Evolutionary conservation across 2,888 invertebrate species (phyloP).

Genomic region (Drosophila robusta): DNA sequence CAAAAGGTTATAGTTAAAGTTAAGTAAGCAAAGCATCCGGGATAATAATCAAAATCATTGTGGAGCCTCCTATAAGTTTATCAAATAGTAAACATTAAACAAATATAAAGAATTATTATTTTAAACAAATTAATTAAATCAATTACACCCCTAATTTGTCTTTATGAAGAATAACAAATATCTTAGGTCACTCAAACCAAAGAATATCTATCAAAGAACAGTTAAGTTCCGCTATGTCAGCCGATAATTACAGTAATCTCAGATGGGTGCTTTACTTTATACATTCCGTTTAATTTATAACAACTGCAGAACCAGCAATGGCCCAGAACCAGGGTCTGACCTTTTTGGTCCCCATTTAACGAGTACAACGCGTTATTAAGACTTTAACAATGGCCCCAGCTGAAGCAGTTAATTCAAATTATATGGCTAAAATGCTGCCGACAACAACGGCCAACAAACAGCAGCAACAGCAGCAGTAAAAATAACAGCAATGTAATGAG

Average conservation of each 20-base stretch:
- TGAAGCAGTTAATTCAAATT: constrained; percentile 46
- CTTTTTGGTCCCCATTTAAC: constrained; percentile 20
- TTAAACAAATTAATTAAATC: neutral
- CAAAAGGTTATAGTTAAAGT: no score
- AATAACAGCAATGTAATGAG: constrained; percentile 39
- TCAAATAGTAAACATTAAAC: no score
- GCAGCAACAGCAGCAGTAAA: constrained; percentile 1
- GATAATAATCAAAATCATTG: no score
- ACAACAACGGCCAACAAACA: constrained; percentile 12
- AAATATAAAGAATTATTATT: neutral
- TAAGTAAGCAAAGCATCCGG: no score
- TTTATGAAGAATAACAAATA: neutral
- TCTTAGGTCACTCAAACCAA: neutral
- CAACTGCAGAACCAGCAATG: constrained; percentile 13
- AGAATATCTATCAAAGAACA: neutral
- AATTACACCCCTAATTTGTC: neutral
- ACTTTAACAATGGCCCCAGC: constrained; percentile 23
- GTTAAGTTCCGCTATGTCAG: neutral
- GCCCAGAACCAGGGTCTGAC: constrained; percentile 22
- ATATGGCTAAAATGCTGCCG: constrained; percentile 35
- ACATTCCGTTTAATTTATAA: constrained; percentile 17
- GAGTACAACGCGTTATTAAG: constrained; percentile 22
- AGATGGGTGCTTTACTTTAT: constrained; percentile 3
- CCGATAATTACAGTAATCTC: constrained; percentile 14
- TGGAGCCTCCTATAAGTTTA: no score